Percentiles rank a stretch among this genome's conserved stretches.
Conservation (phyloP, 2,888 invertebrate genomes). For the Portevinia maculata region DNA sequence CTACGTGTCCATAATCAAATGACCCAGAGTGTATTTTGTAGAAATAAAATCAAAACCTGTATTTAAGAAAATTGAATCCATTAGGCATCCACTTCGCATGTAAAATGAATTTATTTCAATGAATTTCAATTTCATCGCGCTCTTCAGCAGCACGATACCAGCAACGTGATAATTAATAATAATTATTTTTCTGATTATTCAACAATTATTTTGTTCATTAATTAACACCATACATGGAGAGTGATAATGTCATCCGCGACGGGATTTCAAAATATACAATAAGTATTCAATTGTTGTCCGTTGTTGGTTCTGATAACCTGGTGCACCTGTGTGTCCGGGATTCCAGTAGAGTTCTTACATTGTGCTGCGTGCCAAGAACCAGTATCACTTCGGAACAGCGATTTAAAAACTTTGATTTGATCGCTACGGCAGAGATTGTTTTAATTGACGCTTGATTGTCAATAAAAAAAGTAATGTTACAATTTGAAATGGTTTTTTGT, state of each 20-base stretch:
- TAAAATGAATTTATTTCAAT: slow-evolving; percentile 35
- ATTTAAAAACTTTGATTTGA: no score
- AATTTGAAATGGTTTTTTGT: no score
- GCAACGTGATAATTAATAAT: slow-evolving; percentile 22
- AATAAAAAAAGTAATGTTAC: no score
- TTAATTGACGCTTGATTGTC: no score
- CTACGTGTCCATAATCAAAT: no score
- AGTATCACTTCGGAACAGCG: no score
- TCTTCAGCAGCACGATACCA: slow-evolving; percentile 28
- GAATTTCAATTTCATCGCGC: slow-evolving; percentile 34
- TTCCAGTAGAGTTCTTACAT: no score
- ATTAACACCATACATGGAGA: slow-evolving; percentile 35
- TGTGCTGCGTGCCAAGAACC: no score
- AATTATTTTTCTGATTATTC: slow-evolving; percentile 51
- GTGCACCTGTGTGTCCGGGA: no score
- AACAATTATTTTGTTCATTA: slow-evolving; percentile 46
- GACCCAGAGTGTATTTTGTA: not conserved
- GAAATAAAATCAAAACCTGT: slow-evolving; percentile 1
- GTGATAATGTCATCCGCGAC: slow-evolving; percentile 42
- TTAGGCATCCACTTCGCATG: slow-evolving; percentile 24
- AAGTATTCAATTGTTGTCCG: slow-evolving; percentile 1
- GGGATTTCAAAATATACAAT: slow-evolving; percentile 22
- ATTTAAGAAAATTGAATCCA: slow-evolving; percentile 3
- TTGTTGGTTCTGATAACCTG: no score
- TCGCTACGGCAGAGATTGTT: no score